Conservation (phyloP, 2,888 invertebrate genomes). For the Timema podura region DNA sequence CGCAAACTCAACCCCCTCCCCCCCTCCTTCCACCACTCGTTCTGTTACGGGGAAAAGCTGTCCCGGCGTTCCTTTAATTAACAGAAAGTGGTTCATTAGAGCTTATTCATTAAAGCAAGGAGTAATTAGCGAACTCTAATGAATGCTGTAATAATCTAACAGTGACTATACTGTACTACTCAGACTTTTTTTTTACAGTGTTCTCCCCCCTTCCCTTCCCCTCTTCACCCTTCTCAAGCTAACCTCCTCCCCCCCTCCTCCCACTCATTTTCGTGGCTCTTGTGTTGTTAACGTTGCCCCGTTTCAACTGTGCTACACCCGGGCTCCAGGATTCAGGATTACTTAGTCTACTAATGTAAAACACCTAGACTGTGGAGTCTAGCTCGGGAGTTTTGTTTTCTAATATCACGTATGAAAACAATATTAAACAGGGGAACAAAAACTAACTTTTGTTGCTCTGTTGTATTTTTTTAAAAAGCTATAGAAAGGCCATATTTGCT, state of each 20-base stretch:
- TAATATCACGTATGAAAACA: background rate
- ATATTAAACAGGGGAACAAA: background rate
- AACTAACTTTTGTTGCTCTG: too few relatives aligned
- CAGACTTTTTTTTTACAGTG: slow-evolving; percentile 17
- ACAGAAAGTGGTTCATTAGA: slow-evolving; percentile 88
- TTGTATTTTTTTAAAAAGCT: too few relatives aligned
- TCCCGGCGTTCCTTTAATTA: slow-evolving; percentile 70
- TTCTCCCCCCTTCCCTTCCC: background rate
- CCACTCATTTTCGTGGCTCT: slow-evolving; percentile 25
- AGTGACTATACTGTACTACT: slow-evolving; percentile 30
- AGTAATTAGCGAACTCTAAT: slow-evolving; percentile 86
- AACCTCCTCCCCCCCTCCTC: slow-evolving; percentile 15
- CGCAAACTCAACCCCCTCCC: slow-evolving; percentile 38
- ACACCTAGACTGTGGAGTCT: slow-evolving; percentile 29
- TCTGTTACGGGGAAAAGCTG: slow-evolving; percentile 35
- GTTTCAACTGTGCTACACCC: background rate
- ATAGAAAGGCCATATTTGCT: too few relatives aligned
- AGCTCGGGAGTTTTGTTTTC: background rate
- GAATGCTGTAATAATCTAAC: slow-evolving; percentile 72
- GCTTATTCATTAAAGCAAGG: slow-evolving; percentile 87
- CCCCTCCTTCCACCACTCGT: slow-evolving; percentile 43
- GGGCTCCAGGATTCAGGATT: slow-evolving; percentile 11
- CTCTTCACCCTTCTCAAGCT: background rate
- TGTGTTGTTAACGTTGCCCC: slow-evolving; percentile 12
- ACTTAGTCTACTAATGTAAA: slow-evolving; percentile 5